Evolutionary conservation across 2,797 vertebrate genomes (phyloP).

Genomic region (Propithecus deckenii): DNA sequence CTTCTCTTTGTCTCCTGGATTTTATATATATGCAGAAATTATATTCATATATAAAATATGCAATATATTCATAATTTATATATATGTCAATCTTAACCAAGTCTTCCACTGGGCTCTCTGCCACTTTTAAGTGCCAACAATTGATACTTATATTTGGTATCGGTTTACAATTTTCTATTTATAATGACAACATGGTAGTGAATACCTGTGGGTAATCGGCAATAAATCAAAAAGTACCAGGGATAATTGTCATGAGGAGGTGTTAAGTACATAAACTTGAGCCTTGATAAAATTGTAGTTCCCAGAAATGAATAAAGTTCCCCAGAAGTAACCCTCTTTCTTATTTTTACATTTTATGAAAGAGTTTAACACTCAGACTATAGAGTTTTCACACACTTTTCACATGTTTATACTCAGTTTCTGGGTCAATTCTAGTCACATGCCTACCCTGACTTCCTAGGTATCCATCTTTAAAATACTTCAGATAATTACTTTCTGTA

Average conservation of each 20-base stretch:
- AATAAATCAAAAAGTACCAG: not conserved
- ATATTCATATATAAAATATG: too few species aligned
- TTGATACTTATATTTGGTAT: not conserved
- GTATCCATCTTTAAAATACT: not conserved
- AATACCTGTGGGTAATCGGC: not conserved
- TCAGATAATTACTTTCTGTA: not conserved
- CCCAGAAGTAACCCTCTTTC: not conserved
- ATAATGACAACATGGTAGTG: not conserved
- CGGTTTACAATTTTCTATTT: not conserved
- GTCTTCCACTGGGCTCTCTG: not conserved
- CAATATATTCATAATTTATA: not conserved
- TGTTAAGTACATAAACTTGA: not conserved
- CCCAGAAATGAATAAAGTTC: not conserved
- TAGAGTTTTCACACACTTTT: not conserved
- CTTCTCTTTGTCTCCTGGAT: not conserved
- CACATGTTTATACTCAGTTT: not conserved
- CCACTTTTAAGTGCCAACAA: not conserved
- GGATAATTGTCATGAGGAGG: not conserved
- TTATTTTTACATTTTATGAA: not conserved
- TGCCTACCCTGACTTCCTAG: not conserved
- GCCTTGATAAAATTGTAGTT: not conserved
- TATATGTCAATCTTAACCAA: not conserved
- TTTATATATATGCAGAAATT: not conserved
- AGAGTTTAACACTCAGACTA: not conserved
- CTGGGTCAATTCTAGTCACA: not conserved